Conservation (phyloP, 2,113 vertebrate species). For the Mastomys natalensis region DNA sequence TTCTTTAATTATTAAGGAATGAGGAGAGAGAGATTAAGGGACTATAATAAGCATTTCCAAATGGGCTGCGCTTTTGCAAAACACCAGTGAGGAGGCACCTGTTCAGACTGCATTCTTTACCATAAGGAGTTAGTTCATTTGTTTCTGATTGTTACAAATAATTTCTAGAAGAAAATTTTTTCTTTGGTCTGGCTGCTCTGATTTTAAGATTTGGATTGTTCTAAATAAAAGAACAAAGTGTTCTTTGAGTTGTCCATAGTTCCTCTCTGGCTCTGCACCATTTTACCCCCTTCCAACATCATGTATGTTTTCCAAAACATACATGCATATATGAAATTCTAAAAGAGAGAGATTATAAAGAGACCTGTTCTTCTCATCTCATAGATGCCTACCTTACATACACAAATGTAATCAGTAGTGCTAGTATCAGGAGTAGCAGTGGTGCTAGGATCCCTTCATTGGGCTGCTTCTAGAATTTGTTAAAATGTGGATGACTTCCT, state of each 20-base stretch:
- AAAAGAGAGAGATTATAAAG: neutral
- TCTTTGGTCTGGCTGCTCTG: slow-evolving; percentile 27
- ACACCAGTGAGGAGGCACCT: slow-evolving; percentile 75
- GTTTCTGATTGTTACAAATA: slow-evolving; percentile 34
- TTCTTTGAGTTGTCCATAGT: neutral
- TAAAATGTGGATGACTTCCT: neutral
- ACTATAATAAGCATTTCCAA: slow-evolving; percentile 67
- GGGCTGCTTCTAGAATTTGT: neutral
- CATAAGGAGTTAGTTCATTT: slow-evolving; percentile 33
- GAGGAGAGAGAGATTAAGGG: slow-evolving; percentile 61
- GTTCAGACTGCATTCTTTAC: slow-evolving; percentile 41
- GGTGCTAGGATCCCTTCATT: neutral
- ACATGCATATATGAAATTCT: neutral
- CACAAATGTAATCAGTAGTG: neutral
- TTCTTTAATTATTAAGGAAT: slow-evolving; percentile 80
- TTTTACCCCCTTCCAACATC: too few species aligned
- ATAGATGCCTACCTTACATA: neutral
- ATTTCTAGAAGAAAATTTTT: slow-evolving; percentile 15
- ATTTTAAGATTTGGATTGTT: neutral
- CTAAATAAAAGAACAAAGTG: too few species aligned
- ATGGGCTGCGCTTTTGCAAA: slow-evolving; percentile 61
- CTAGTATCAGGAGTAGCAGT: too few species aligned
- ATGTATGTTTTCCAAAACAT: neutral
- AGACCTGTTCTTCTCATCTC: neutral
- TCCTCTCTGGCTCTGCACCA: neutral